These are phyloP conservation scores for Hypotaenidia okinawae DNA, from an alignment of 2,797 vertebrate genomes.

Conservation along the genomic window DNA sequence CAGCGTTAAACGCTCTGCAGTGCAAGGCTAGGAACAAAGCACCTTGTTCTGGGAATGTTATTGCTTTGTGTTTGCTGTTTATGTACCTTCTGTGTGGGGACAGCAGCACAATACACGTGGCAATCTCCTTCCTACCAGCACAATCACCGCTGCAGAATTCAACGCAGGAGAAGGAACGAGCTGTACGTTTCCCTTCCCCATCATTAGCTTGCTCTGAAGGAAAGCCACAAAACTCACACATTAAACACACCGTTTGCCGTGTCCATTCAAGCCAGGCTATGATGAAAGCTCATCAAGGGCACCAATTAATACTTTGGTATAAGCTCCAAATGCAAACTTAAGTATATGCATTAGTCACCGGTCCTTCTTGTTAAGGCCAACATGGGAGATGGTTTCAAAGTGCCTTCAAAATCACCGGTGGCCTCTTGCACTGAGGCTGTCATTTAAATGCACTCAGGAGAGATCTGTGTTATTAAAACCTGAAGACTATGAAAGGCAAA, in stretches of 20 bases:
- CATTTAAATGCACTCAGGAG: neutral
- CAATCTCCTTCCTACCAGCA: neutral
- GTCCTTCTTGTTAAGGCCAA: neutral
- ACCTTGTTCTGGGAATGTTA: neutral
- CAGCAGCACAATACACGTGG: neutral
- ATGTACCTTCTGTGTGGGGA: neutral
- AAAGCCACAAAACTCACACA: neutral
- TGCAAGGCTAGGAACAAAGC: neutral
- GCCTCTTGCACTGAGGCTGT: neutral
- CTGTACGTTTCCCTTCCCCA: neutral
- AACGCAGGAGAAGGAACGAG: fast-evolving
- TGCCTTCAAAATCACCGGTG: neutral
- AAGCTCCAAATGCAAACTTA: neutral
- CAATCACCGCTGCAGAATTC: neutral
- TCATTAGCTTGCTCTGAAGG: neutral
- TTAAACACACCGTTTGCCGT: neutral
- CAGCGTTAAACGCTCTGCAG: neutral
- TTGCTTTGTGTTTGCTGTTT: neutral
- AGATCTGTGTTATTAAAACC: neutral
- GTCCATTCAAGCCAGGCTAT: neutral
- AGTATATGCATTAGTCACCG: too few relatives aligned
- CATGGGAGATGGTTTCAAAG: neutral
- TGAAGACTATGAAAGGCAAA: neutral
- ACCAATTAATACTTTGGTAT: neutral
- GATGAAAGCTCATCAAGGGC: neutral